phyloP scores from a whole-genome alignment of 2,113 vertebrate genomes.

The Heterochromis multidens region DNA sequence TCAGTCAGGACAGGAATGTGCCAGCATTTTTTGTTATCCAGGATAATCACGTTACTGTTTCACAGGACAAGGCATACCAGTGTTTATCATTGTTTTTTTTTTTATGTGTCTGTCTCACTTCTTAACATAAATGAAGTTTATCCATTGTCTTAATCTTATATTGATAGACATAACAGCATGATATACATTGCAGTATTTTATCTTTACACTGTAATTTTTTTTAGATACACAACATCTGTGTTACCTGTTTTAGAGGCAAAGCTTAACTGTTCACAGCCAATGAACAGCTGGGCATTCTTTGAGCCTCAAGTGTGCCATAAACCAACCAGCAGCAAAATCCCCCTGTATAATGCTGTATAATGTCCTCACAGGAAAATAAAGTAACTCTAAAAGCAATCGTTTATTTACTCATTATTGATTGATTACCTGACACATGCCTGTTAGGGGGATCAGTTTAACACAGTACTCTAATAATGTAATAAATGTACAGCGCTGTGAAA shows the following conservation, averaged over 20 bases:
- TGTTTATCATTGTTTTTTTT: background rate
- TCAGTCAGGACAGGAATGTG: background rate
- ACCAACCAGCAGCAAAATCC: slow-evolving; percentile 9
- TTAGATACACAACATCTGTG: background rate
- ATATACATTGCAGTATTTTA: background rate
- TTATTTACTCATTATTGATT: too few species aligned
- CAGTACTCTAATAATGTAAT: background rate
- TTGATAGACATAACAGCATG: background rate
- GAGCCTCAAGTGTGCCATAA: slow-evolving; percentile 2
- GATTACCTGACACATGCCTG: background rate
- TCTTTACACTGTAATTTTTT: background rate
- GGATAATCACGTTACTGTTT: background rate
- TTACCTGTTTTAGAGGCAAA: background rate
- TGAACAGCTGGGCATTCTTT: background rate
- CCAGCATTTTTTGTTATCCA: background rate
- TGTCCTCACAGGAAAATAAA: background rate
- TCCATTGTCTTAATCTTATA: background rate
- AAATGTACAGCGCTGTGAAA: too few species aligned
- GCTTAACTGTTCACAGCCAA: background rate
- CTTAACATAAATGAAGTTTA: background rate
- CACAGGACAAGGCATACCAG: too few species aligned
- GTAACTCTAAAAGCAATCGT: background rate
- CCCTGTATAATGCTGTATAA: too few species aligned
- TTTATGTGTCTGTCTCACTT: background rate
- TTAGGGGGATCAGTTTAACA: background rate